phyloP scores from a whole-genome alignment of 2,888 invertebrate species.

The Cactoblastis cactorum region DNA sequence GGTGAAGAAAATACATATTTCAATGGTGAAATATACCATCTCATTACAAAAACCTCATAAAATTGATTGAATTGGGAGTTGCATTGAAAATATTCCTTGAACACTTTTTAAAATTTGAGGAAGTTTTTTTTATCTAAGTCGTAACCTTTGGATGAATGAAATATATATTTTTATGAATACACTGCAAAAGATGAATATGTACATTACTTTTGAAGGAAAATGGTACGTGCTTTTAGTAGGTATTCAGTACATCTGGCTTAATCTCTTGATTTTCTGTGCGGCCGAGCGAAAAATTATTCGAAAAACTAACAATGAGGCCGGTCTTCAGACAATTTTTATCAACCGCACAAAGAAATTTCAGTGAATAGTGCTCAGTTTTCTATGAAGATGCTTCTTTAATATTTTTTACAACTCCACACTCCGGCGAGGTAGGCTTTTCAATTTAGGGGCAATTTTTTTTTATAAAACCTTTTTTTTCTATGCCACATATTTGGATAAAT shows the following conservation, averaged over 20 bases:
- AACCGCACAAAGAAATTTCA: background rate
- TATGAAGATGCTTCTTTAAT: background rate
- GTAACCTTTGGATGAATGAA: too few relatives aligned
- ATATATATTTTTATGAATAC: too few relatives aligned
- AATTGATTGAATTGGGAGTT: too few relatives aligned
- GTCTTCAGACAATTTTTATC: conserved; percentile 21
- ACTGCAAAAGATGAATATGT: too few relatives aligned
- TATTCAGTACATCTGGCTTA: conserved; percentile 17
- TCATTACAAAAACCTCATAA: too few relatives aligned
- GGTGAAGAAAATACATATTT: too few relatives aligned
- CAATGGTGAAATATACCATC: too few relatives aligned
- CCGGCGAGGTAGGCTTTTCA: background rate
- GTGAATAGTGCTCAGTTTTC: conserved; percentile 17
- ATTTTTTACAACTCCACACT: conserved; percentile 6
- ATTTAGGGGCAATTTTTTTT: background rate
- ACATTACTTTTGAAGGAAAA: too few relatives aligned
- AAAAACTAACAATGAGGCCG: conserved; percentile 26
- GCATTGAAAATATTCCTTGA: too few relatives aligned
- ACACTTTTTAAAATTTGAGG: too few relatives aligned
- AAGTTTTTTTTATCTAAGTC: too few relatives aligned
- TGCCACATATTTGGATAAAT: background rate
- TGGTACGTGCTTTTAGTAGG: conserved; percentile 8
- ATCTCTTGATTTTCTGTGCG: conserved; percentile 12
- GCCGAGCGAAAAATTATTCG: conserved; percentile 28
- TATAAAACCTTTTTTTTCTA: background rate